Conservation (phyloP, 1,140 invertebrate genomes). For the Hypsibius dujardini region DNA sequence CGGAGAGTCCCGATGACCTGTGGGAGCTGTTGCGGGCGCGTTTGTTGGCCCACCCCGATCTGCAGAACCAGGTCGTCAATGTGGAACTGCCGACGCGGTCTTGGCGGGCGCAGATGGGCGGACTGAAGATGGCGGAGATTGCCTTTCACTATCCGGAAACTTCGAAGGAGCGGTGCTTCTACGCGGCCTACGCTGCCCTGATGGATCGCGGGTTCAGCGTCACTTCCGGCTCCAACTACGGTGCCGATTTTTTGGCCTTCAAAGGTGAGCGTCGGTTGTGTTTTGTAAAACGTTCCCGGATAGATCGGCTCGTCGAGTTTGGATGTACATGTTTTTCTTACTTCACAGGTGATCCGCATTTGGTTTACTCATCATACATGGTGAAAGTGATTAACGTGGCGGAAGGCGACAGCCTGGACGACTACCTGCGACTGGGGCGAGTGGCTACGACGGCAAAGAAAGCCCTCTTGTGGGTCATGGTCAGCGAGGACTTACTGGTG, state of each 20-base stretch:
- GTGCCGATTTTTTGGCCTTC: not conserved
- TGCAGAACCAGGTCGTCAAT: not conserved
- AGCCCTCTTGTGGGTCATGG: not conserved
- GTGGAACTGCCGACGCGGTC: slow-evolving; percentile 7
- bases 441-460: slow-evolving; percentile 13
- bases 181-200: not conserved
- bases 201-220: slow-evolving; percentile 12
- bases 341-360: not conserved
- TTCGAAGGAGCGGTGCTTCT: not conserved
- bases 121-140: not conserved
- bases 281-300: too few species aligned
- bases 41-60: not conserved
- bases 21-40: not conserved
- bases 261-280: not conserved
- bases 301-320: too few species aligned
- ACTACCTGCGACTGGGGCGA: slow-evolving; percentile 8
- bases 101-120: not conserved
- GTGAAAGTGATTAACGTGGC: not conserved
- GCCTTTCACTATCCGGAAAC: not conserved
- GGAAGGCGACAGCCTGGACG: not conserved
- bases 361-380: slow-evolving; percentile 12
- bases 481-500: not conserved
- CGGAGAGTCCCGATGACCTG: not conserved
- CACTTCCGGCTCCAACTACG: slow-evolving; percentile 13
- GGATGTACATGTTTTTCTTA: not conserved